These are phyloP conservation scores for Alaudala cheleensis DNA, from an alignment of 2,113 vertebrate genomes.

Conservation along the genomic window DNA sequence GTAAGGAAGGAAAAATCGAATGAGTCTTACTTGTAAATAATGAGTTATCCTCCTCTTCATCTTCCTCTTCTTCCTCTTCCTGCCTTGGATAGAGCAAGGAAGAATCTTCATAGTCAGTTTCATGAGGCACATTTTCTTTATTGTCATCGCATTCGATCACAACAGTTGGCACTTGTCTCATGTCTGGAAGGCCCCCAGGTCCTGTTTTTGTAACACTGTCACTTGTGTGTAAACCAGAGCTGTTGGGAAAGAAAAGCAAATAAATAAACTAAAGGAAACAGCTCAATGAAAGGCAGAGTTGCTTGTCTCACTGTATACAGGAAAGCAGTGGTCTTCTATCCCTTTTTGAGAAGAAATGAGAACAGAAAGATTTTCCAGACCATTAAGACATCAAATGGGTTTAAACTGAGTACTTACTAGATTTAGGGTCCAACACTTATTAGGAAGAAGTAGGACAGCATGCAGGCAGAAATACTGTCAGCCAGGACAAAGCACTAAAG, in stretches of 20 bases:
- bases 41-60: conserved; percentile 87
- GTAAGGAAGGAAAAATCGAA: background rate
- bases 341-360: background rate
- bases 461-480: background rate
- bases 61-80: conserved; percentile 88
- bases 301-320: background rate
- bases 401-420: background rate
- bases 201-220: conserved; percentile 77
- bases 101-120: conserved; percentile 91
- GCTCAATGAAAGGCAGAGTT: background rate
- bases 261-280: background rate
- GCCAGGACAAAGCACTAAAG: background rate
- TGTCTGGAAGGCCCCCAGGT: conserved; percentile 84
- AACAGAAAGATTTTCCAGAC: background rate
- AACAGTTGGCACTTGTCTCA: conserved; percentile 92
- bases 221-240: conserved; percentile 85
- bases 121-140: conserved; percentile 97
- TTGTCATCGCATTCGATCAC: conserved; percentile 96
- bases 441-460: background rate
- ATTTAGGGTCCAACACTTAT: background rate
- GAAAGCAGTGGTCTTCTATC: background rate
- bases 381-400: background rate
- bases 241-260: conserved; percentile 68
- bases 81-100: conserved; percentile 92
- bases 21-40: conserved; percentile 86